Evolutionary conservation across 2,113 vertebrate species (phyloP), one percentile per base, ranked within the genome.

Genomic region (Tetrax tetrax): DNA sequence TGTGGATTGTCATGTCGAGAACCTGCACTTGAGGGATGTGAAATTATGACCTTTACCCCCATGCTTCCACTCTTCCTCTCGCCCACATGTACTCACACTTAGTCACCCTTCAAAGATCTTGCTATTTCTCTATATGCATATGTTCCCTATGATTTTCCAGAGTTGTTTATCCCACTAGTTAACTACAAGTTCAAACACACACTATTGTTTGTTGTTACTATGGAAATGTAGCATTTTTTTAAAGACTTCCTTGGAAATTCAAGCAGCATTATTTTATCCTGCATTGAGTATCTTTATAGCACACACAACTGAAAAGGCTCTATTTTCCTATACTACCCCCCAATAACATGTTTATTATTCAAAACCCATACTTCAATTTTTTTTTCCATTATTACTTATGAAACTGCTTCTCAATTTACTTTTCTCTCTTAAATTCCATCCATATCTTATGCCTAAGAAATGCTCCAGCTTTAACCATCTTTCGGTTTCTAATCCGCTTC

Each of bases 131-230:
- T 82, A 24, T 13, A 53, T 76, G 69, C 77, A 31, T 87, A 71
- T 56, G 68, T 43, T 96, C 72, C 48, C 77, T 4, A 3, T 84
- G 69, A 85, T 81, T 94, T 89, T 92, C 65, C 68, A 33, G 72
- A 83, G 65, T 75, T 92, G 69, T 53, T 92, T 96, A 91, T 84
- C 69, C 43, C 60, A 60, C 65, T 60, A 66, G 87, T 64, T 94
- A 92, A 95, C 80, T 45, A 14, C 22, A 89, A 84, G 61, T 91
- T 95, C 71, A 93, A 89, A 68, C 29, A 87, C 23, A 76, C 33
- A 15, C 88, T 74, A 70, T 89, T 95, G 72, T 74, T 93, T 95
- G 83, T 81, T 86, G 92, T 95, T 95, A 75, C 94, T 87, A 91
- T 94, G 77, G 91, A 95, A 96, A 95, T 78, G 16, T 31, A 75